These are phyloP conservation scores for Oligia strigilis DNA, from an alignment of 2,888 invertebrate genomes.

Conservation along the genomic window DNA sequence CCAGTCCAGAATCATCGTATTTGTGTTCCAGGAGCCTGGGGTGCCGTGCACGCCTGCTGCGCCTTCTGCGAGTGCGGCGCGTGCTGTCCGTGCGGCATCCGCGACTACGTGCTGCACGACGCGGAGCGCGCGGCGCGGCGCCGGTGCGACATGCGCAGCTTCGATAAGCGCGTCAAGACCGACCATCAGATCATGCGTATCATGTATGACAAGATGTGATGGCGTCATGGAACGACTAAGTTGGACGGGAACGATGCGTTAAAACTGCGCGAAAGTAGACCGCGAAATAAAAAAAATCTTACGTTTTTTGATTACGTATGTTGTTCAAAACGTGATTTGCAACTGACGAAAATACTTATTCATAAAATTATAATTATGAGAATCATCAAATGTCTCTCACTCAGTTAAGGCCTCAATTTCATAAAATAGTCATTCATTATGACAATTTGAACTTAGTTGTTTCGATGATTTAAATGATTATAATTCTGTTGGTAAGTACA, in stretches of 20 bases:
- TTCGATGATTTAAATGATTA: background rate
- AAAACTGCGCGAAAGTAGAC: background rate
- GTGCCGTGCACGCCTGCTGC: slow-evolving; percentile 74
- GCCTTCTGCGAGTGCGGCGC: slow-evolving; percentile 79
- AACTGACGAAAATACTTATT: background rate
- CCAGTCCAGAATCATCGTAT: background rate
- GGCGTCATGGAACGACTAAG: background rate
- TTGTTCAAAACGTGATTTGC: background rate
- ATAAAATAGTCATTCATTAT: background rate
- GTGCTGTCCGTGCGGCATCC: slow-evolving; percentile 69
- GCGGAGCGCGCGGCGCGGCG: slow-evolving; percentile 70
- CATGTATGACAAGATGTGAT: slow-evolving; percentile 74
- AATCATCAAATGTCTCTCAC: background rate
- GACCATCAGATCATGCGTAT: slow-evolving; percentile 73
- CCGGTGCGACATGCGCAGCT: slow-evolving; percentile 76
- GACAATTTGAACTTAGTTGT: background rate
- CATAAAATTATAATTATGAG: background rate
- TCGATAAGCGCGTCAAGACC: slow-evolving; percentile 76
- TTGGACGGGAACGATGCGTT: background rate
- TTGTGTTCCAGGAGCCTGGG: slow-evolving; percentile 76
- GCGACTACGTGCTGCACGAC: slow-evolving; percentile 74
- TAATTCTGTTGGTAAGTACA: background rate
- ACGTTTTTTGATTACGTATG: background rate
- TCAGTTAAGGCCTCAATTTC: background rate
- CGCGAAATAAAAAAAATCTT: background rate